phyloP scores from a whole-genome alignment of 2,113 vertebrate species.

The Alethe castanea region DNA sequence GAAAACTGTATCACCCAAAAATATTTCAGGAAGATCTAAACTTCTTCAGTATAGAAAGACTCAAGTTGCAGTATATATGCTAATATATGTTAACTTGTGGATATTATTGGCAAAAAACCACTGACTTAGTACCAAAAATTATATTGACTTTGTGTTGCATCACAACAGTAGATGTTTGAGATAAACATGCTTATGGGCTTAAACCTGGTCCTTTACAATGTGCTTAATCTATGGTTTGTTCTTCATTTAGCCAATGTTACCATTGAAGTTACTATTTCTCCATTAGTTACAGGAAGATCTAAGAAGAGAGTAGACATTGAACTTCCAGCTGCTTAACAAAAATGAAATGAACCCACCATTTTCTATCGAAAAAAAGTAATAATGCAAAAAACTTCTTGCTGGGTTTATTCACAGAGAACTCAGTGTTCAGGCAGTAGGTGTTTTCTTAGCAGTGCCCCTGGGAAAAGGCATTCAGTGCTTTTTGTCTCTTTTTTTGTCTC shows the following conservation, averaged over 20 bases:
- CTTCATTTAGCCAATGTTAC: neutral
- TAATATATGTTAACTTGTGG: neutral
- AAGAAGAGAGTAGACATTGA: neutral
- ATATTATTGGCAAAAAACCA: neutral
- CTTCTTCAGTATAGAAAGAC: neutral
- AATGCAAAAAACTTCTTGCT: neutral
- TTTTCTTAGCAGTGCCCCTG: neutral
- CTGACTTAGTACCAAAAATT: neutral
- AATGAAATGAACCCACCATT: neutral
- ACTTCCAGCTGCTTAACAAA: neutral
- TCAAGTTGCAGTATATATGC: neutral
- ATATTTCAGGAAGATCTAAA: neutral
- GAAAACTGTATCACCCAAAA: neutral
- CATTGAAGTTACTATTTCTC: neutral
- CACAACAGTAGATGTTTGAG: neutral
- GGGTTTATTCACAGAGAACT: neutral
- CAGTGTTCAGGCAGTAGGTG: neutral
- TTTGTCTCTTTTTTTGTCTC: neutral
- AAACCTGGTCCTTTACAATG: neutral
- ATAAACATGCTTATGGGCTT: neutral
- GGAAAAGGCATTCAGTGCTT: neutral
- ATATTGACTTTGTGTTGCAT: neutral
- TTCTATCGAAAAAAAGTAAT: neutral
- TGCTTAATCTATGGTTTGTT: neutral
- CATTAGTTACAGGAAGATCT: neutral